Base-by-base conservation (phyloP, 2,888 invertebrate species). In the Eulithis prunata region DNA sequence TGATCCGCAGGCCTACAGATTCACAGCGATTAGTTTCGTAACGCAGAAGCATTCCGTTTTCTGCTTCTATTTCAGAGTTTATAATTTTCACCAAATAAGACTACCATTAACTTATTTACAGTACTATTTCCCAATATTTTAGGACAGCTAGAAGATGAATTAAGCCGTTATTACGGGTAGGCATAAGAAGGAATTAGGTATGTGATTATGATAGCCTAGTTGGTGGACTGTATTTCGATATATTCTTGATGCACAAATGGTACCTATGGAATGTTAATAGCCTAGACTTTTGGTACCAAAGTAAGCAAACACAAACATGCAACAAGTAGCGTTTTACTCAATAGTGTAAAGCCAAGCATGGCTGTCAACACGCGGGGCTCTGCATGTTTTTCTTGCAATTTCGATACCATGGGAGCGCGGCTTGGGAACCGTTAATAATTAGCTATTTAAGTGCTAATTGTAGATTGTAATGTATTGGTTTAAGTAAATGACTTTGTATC, bases 401-500 rank as follows among this genome's bases (percentile, higher is more conserved):
- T 68, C 59, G 53, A 38, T 41, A 49, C 56, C 62, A 69, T 71
- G 72, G 64, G 69, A 71, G 65, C 52, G 57, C 21, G 13, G 58
- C 64, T 68, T 73, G 73, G 62, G 73, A 73, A 72, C 58, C 28
- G 41, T 21, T 63, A 53, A 69, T 69, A 70, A 72, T 70, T 65
- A 41, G 14, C 21, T 47, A 55, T 58, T 43, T 32, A 53, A 47
- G 43, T 54, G 57, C 49, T 62, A 46, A 66, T 62, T 57, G 54
- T 58, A 52, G 41, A 47, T 60, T 63, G 54, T 54, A 62, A 62
- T 66, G 59, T 54, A 64, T 60, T 61, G 45, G 47, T 62, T 57
- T 57, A 65, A 61, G 10, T 14, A 21, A 53, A 53, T 14, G 57
- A 41, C 58, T 54, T 64, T 59, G 59, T 10, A 41, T 64, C 55